A percentile compares a stretch with the other conserved stretches of the same genome.
phyloP scores from a whole-genome alignment of 2,888 invertebrate species.

The Abrostola tripartita region DNA sequence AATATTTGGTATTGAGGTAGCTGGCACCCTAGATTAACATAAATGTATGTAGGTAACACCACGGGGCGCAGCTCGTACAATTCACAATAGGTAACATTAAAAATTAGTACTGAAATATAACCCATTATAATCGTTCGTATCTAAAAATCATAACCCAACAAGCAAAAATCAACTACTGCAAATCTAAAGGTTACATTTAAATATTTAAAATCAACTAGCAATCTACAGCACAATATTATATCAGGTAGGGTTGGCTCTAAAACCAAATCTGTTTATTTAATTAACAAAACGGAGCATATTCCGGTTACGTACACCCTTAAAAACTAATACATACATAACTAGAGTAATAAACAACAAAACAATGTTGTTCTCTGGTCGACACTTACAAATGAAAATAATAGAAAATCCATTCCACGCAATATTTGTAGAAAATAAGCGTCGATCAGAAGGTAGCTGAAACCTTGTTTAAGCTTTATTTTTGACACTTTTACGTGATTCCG shows the following conservation, averaged over 20 bases:
- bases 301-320: slow-evolving; percentile 20
- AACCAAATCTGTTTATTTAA: slow-evolving; percentile 38
- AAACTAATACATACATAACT: slow-evolving; percentile 37
- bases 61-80: too few species aligned
- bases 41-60: too few species aligned
- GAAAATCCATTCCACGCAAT: slow-evolving; percentile 17
- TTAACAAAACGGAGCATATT: slow-evolving; percentile 21
- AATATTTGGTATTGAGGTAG: too few species aligned
- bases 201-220: slow-evolving; percentile 33
- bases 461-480: too few species aligned
- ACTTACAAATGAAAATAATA: slow-evolving; percentile 15
- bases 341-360: slow-evolving; percentile 37
- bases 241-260: slow-evolving; percentile 9
- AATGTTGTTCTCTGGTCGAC: slow-evolving; percentile 18
- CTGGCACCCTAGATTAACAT: too few species aligned
- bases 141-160: not conserved
- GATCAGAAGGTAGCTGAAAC: too few species aligned
- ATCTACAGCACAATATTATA: slow-evolving; percentile 17
- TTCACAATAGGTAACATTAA: not conserved
- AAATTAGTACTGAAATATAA: too few species aligned
- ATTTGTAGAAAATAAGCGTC: too few species aligned
- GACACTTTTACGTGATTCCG: too few species aligned
- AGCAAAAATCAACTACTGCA: not conserved
- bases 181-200: slow-evolving; percentile 2
- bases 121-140: not conserved